Evolutionary conservation across 2,888 invertebrate species (phyloP).

Genomic region (Nymphalis polychloros): DNA sequence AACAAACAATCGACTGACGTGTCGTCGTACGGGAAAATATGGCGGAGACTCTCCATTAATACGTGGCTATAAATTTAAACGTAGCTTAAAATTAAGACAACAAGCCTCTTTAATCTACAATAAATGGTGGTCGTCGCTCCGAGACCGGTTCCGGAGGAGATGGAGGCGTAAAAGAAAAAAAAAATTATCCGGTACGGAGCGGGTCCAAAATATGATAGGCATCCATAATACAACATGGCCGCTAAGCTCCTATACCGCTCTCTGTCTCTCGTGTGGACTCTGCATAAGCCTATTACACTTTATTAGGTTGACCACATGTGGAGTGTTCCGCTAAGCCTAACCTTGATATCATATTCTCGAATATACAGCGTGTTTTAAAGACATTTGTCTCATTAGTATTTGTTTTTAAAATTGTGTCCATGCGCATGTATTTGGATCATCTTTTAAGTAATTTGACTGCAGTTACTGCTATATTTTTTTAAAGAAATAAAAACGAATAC

Average conservation of each 20-base stretch:
- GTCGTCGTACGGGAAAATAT: conserved; percentile 70
- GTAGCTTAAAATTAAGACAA: conserved; percentile 82
- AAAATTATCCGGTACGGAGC: conserved; percentile 79
- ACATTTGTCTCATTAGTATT: conserved; percentile 1
- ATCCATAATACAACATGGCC: conserved; percentile 82
- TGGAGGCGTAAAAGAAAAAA: conserved; percentile 77
- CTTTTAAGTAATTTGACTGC: background rate
- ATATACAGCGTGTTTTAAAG: conserved; percentile 61
- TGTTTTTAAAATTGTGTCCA: background rate
- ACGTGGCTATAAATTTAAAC: conserved; percentile 78
- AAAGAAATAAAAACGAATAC: background rate
- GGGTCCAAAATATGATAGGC: conserved; percentile 82
- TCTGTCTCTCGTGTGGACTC: conserved; percentile 55
- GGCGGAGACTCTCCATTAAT: conserved; percentile 74
- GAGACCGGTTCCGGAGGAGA: conserved; percentile 75
- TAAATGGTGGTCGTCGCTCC: conserved; percentile 79
- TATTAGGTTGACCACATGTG: conserved; percentile 82
- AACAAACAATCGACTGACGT: conserved; percentile 77
- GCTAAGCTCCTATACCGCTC: conserved; percentile 75
- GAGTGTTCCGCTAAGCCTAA: conserved; percentile 82
- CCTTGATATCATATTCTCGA: conserved; percentile 80
- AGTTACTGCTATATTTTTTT: background rate
- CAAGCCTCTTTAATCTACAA: conserved; percentile 83
- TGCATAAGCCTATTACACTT: conserved; percentile 69
- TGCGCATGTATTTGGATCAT: background rate